Base-by-base conservation (phyloP, 2,797 vertebrate genomes). In the Lepidocolaptes lacrymiger region DNA sequence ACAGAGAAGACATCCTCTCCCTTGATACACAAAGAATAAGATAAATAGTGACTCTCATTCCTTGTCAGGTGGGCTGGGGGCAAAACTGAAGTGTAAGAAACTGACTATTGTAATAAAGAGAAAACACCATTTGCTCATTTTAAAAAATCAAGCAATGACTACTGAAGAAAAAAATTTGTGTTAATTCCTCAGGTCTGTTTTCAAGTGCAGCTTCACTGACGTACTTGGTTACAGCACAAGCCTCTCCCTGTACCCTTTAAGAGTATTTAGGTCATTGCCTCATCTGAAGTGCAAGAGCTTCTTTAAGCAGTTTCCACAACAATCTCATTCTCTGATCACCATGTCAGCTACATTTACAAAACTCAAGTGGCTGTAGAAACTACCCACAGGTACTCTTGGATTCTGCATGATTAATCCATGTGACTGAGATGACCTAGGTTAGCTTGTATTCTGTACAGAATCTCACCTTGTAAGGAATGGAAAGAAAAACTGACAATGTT, bases 191-290 rank as follows among this genome's bases (percentile, higher is more conserved):
- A 80, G 18, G 39, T 68, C 20, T 68, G 41, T 77, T 68, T 74
- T 91, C 58, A 89, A 94, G 81, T 43, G 61, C 64, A 55, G 16
- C 69, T 73, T 86, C 37, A 55, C 4, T 7, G 39, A 88, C 0
- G 0, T 21, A 69, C 18, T 81, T 63, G 19, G 44, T 85, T 91
- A 77, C 36, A 32, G 52, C 32, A 74, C 67, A 80, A 62, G 37
- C 36, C 34, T 4, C 64, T 89, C 92, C 75, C 34, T 64, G 61
- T 64, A 77, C 72, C 39, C 44, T 92, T 79, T 37, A 54, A 77
- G 46, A 83, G 5, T 68, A 66, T 75, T 93, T 91, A 88, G 85
- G 76, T 93, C 91, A 93, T 86, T 90, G 76, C 88, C 39, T 88
- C 36, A n/a, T 39, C 39, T 62, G 54, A 93, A 92, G 52, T 51